Evolutionary conservation across 2,888 invertebrate species (phyloP).

Genomic region (Ormyrus nitidulus): DNA sequence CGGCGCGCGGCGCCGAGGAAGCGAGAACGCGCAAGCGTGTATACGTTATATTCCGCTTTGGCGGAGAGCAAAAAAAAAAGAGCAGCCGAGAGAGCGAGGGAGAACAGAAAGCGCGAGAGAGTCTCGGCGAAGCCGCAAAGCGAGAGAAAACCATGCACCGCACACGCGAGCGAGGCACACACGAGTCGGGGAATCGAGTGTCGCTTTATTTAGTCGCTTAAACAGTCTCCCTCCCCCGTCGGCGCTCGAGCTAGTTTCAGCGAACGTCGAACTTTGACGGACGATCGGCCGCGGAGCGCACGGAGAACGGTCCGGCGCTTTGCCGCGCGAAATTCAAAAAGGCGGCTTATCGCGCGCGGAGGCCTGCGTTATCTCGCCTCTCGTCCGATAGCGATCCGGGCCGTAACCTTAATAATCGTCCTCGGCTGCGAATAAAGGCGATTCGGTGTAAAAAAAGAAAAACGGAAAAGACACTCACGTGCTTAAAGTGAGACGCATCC

Average conservation of each 20-base stretch:
- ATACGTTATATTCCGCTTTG: too few species aligned
- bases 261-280: not conserved
- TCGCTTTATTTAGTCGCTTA: too few species aligned
- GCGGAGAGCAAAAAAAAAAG: slow-evolving; percentile 32
- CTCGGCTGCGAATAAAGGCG: not conserved
- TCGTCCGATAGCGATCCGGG: slow-evolving; percentile 3
- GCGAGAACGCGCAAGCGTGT: not conserved
- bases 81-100: slow-evolving; percentile 15
- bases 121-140: slow-evolving; percentile 38
- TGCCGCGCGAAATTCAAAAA: slow-evolving; percentile 41
- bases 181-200: slow-evolving; percentile 2
- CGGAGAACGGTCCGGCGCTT: not conserved
- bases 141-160: slow-evolving; percentile 37
- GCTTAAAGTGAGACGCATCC: slow-evolving; percentile 84
- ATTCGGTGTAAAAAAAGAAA: not conserved
- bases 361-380: not conserved
- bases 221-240: too few species aligned
- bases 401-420: not conserved
- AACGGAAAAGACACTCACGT: slow-evolving; percentile 77
- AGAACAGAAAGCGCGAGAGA: slow-evolving; percentile 41
- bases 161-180: slow-evolving; percentile 13
- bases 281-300: too few species aligned
- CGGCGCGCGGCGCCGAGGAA: not conserved
- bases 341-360: not conserved
- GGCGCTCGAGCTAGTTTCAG: too few species aligned